Percentiles rank a stretch among this genome's conserved stretches.
These are phyloP conservation scores for Clarias laeviceps DNA, from an alignment of 2,797 vertebrate genomes.

Conservation along the genomic window DNA sequence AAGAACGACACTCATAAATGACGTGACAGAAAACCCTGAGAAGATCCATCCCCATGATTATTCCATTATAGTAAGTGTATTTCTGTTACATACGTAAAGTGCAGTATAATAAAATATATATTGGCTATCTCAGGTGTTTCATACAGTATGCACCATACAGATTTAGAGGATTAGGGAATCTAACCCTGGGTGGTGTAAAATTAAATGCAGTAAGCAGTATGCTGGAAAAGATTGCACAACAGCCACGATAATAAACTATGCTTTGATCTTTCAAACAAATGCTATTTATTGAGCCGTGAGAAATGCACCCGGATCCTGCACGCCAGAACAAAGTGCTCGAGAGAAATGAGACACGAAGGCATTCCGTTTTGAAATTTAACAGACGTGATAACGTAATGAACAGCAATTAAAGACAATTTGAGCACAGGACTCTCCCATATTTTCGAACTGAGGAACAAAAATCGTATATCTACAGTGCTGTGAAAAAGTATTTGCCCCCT, in stretches of 20 bases:
- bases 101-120: too few species aligned
- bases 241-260: neutral
- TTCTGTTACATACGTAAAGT: neutral
- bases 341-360: neutral
- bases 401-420: constrained; percentile 2
- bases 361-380: constrained; percentile 6
- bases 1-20: neutral
- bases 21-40: neutral
- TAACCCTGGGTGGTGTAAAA: neutral
- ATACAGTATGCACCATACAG: neutral
- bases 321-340: neutral
- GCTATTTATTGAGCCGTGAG: constrained; percentile 14
- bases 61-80: neutral
- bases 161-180: too few species aligned
- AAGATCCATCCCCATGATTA: neutral
- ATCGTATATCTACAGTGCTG: neutral
- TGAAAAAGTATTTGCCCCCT: too few species aligned
- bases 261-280: constrained; percentile 2
- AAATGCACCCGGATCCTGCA: neutral
- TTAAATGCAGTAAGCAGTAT: neutral
- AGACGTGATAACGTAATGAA: constrained; percentile 21
- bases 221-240: neutral
- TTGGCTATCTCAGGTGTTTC: neutral
- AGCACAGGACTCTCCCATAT: neutral
- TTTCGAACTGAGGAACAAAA: neutral